phyloP scores from a whole-genome alignment of 2,113 vertebrate species.

The Oreochromis aureus region DNA sequence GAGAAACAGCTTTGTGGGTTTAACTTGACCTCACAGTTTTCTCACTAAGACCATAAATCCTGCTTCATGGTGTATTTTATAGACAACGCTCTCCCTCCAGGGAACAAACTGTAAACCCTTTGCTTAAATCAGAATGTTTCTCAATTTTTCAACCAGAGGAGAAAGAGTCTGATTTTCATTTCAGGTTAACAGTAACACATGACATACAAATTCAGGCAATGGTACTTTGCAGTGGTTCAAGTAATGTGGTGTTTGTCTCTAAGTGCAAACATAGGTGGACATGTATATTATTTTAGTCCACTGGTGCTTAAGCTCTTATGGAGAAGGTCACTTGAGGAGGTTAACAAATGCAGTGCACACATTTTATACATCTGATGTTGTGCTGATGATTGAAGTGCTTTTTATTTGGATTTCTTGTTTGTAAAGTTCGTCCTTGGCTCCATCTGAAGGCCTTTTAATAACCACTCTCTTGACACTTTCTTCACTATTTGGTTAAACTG shows the following conservation, averaged over 20 bases:
- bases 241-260: not conserved
- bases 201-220: not conserved
- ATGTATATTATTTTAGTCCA: not conserved
- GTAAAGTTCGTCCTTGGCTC: not conserved
- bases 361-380: not conserved
- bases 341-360: not conserved
- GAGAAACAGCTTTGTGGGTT: not conserved
- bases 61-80: not conserved
- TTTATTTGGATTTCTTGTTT: not conserved
- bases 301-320: not conserved
- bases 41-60: not conserved
- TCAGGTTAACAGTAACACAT: not conserved
- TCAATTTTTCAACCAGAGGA: not conserved
- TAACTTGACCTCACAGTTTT: not conserved
- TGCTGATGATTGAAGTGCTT: not conserved
- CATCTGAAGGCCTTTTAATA: not conserved
- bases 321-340: not conserved
- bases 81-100: not conserved
- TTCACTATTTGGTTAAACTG: not conserved
- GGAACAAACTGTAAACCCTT: not conserved
- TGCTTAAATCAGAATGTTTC: no score
- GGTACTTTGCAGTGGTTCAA: not conserved
- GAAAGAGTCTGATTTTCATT: not conserved
- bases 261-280: not conserved
- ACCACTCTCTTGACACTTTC: not conserved